Evolutionary conservation across 1,140 invertebrate species (phyloP).

Genomic region (Anastatus disparis): DNA sequence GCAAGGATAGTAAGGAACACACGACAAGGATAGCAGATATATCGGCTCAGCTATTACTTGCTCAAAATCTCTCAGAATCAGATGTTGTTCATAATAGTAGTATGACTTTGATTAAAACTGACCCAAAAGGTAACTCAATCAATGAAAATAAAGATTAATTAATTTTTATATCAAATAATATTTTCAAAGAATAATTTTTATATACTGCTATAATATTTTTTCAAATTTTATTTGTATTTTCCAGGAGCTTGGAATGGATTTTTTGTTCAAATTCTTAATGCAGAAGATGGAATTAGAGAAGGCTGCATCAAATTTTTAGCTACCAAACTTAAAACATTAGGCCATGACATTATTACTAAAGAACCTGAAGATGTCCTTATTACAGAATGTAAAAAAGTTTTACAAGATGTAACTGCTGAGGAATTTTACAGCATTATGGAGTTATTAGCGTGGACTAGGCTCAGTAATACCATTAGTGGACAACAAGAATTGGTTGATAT

Average conservation of each 20-base stretch:
- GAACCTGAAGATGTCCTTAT: slow-evolving; percentile 90
- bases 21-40: slow-evolving; percentile 91
- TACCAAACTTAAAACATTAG: slow-evolving; percentile 83
- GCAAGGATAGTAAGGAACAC: slow-evolving; percentile 85
- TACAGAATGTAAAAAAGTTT: slow-evolving; percentile 86
- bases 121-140: slow-evolving; percentile 68
- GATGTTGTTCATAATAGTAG: slow-evolving; percentile 81
- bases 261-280: slow-evolving; percentile 87
- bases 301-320: slow-evolving; percentile 89
- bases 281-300: slow-evolving; percentile 83
- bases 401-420: slow-evolving; percentile 89
- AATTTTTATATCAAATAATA: neutral
- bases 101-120: slow-evolving; percentile 72
- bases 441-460: slow-evolving; percentile 81
- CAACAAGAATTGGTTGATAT: slow-evolving; percentile 89
- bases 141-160: neutral
- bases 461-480: slow-evolving; percentile 82
- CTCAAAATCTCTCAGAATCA: slow-evolving; percentile 84
- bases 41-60: slow-evolving; percentile 87
- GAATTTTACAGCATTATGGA: slow-evolving; percentile 93
- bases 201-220: neutral
- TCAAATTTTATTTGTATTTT: slow-evolving; percentile 37
- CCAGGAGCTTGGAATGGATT: slow-evolving; percentile 81
- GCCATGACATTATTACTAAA: slow-evolving; percentile 81
- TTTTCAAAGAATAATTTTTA: too few relatives aligned